phyloP scores from a whole-genome alignment of 1,140 invertebrate genomes.

The Artemia franciscana region DNA sequence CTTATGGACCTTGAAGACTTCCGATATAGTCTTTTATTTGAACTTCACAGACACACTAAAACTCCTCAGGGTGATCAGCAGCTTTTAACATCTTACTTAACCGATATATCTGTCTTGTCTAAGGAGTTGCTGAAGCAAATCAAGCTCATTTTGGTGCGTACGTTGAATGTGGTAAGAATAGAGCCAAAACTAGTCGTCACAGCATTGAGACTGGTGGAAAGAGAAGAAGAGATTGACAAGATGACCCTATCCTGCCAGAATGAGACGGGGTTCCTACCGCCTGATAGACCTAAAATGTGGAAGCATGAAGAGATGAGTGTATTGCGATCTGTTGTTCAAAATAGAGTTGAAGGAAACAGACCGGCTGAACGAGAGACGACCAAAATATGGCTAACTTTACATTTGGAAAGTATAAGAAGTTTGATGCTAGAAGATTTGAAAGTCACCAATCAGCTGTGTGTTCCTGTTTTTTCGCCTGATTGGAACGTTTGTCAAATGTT shows the following conservation, averaged over 20 bases:
- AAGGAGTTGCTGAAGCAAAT: conserved; percentile 36
- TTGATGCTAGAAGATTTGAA: conserved; percentile 72
- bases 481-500: conserved; percentile 80
- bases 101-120: conserved; percentile 75
- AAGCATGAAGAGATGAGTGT: conserved; percentile 42
- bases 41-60: conserved; percentile 77
- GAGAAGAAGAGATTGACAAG: conserved; percentile 77
- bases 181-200: conserved; percentile 91
- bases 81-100: conserved; percentile 80
- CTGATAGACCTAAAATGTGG: conserved; percentile 81
- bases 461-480: conserved; percentile 83
- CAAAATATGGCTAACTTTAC: conserved; percentile 81
- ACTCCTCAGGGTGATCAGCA: conserved; percentile 70
- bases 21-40: conserved; percentile 78
- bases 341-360: conserved; percentile 65
- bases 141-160: conserved; percentile 53
- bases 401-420: conserved; percentile 47
- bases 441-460: conserved; percentile 73
- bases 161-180: conserved; percentile 76
- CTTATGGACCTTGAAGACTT: conserved; percentile 88
- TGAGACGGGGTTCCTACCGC: conserved; percentile 67
- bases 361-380: conserved; percentile 71
- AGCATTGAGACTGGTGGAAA: conserved; percentile 79
- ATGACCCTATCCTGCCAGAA: conserved; percentile 48
- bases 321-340: conserved; percentile 54